Conservation (phyloP, 2,888 invertebrate genomes). For the Rhabditoides inermis region DNA sequence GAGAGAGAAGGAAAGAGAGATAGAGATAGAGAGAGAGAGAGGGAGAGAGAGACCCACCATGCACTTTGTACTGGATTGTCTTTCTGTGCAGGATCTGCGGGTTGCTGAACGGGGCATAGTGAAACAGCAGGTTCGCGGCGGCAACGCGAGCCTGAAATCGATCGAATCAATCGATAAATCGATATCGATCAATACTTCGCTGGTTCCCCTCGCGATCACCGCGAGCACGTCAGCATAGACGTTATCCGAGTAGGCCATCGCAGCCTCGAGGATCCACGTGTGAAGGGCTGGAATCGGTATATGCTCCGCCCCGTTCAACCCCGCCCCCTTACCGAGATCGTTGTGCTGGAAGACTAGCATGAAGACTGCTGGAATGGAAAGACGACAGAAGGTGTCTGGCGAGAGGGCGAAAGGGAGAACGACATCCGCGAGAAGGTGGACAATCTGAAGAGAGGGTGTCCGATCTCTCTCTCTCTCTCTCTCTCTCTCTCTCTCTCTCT, state of each 20-base stretch:
- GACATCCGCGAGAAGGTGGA: conserved; percentile 87
- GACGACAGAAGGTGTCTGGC: conserved; percentile 34
- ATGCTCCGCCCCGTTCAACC: too few relatives aligned
- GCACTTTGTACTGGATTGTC: conserved; percentile 75
- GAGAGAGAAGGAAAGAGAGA: too few relatives aligned
- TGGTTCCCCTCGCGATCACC: conserved; percentile 11
- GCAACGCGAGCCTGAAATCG: conserved; percentile 80
- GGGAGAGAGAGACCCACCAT: too few relatives aligned
- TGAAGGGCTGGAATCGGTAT: conserved; percentile 69
- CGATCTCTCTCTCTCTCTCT: too few relatives aligned
- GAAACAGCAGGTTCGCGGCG: conserved; percentile 89
- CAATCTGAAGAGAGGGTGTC: conserved; percentile 55
- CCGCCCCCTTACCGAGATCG: conserved; percentile 74
- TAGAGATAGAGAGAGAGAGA: too few relatives aligned
- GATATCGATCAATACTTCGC: not conserved
- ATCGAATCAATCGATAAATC: conserved; percentile 5
- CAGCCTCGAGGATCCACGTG: conserved; percentile 85
- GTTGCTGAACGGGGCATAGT: conserved; percentile 97
- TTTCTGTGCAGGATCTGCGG: conserved; percentile 82
- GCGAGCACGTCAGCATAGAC: conserved; percentile 60
- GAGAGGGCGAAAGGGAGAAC: conserved; percentile 84
- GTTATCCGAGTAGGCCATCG: conserved; percentile 84
- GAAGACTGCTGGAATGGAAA: conserved; percentile 64
- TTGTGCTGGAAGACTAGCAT: conserved; percentile 95
- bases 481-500: not conserved